These are phyloP conservation scores for Damaliscus lunatus DNA, from an alignment of 2,113 vertebrate genomes.

Conservation along the genomic window DNA sequence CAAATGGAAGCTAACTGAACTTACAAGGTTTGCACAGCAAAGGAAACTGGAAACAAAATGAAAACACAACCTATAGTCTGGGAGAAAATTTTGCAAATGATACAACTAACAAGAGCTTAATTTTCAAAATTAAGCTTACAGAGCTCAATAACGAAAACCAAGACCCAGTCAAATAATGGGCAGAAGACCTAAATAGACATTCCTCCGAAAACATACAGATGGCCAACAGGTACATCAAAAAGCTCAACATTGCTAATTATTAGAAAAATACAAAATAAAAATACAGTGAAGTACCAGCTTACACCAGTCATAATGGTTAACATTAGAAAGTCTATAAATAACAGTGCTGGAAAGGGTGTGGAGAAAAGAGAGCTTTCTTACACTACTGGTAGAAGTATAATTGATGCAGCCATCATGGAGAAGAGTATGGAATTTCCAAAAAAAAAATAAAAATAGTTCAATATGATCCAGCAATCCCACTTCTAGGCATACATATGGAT, in stretches of 20 bases:
- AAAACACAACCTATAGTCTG: background rate
- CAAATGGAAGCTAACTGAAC: background rate
- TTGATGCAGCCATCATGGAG: background rate
- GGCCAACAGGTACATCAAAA: background rate
- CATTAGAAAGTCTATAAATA: background rate
- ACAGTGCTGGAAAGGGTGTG: background rate
- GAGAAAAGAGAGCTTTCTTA: background rate
- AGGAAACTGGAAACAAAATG: background rate
- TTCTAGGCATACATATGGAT: background rate
- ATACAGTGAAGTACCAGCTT: background rate
- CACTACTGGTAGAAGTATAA: background rate
- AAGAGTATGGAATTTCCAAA: background rate
- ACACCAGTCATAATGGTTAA: background rate
- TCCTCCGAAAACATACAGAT: background rate
- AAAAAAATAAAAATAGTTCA: background rate
- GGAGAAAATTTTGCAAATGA: background rate
- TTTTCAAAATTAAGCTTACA: background rate
- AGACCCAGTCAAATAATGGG: background rate
- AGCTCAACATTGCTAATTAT: background rate
- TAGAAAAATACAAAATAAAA: background rate
- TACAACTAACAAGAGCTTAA: background rate
- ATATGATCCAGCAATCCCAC: background rate
- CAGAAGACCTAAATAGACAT: background rate
- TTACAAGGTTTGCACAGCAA: background rate
- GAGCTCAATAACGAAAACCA: background rate